Evolutionary conservation across 2,113 vertebrate genomes (phyloP), one percentile per base, ranked within the genome.

Genomic region (Apus apus): DNA sequence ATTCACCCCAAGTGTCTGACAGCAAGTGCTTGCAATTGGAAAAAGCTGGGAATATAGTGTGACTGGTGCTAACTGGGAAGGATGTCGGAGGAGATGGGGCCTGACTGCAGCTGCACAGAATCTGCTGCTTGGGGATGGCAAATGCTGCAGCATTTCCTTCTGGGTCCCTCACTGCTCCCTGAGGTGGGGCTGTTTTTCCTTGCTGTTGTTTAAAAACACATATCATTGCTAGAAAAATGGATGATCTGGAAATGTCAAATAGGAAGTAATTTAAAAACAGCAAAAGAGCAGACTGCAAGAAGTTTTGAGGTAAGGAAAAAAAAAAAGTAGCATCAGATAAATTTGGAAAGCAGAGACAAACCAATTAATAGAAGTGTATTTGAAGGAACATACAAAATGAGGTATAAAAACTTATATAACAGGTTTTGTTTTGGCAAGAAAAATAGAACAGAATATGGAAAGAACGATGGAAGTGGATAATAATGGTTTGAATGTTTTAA

Each of bases 401-500:
- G 66, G 43, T 85, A 76, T 76, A 58, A 96, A 91, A 80, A 5
- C 46, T 89, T 85, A 70, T 4, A 22, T 80, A 96, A 73, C 25
- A 40, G 30, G 46, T 70, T 72, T 62, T 94, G 19, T 66, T 90
- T 82, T 77, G 81, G 64, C 87, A 85, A 70, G 38, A 60, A 72
- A 91, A 77, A 30, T 5, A 73, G 40, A 65, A 56, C 22, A 66
- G 58, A 85, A 64, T 74, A 46, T n/a, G 78, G 81, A 83, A 88
- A 60, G 74, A 80, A 67, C 83, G 50, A 74, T 74, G 48, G 27
- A 74, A 91, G 36, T 30, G 53, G 64, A 51, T 54, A 82, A 53
- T 83, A 85, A 83, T 60, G 18, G 46, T 74, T 85, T 93, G 71
- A 80, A 91, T 83, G 67, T 40, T 89, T 96, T 85, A 91, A 95